Conservation (phyloP, 2,888 invertebrate genomes). For the Druceiella hillmani region DNA sequence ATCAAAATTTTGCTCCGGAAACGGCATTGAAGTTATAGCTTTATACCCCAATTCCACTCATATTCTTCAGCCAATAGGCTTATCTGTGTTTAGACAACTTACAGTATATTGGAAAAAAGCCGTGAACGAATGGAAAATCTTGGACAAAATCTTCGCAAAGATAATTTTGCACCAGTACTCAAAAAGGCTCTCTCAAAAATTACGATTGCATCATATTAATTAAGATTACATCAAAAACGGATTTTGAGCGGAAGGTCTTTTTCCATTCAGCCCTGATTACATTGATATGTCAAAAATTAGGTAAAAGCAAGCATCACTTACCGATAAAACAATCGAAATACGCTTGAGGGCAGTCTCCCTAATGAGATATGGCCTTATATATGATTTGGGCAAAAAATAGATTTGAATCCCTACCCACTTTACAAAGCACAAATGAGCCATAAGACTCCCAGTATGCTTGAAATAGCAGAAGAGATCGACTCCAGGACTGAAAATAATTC, state of each 20-base stretch:
- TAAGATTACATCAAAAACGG: too few relatives aligned
- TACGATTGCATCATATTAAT: too few relatives aligned
- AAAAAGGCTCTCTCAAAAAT: too few relatives aligned
- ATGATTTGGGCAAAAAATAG: constrained; percentile 10
- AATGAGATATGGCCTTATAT: constrained; percentile 10
- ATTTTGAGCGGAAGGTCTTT: constrained; percentile 9
- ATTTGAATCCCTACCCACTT: neutral
- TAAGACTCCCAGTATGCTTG: too few relatives aligned
- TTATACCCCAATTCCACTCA: constrained; percentile 17
- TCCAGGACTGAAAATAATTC: too few relatives aligned
- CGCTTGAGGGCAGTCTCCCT: constrained; percentile 8
- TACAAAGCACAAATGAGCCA: neutral
- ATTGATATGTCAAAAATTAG: constrained; percentile 12
- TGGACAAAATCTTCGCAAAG: too few relatives aligned
- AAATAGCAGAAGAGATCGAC: too few relatives aligned
- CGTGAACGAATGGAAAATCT: too few relatives aligned
- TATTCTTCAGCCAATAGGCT: constrained; percentile 20
- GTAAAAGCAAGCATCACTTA: too few relatives aligned
- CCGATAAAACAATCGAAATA: too few relatives aligned
- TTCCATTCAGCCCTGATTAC: constrained; percentile 13
- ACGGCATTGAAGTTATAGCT: constrained; percentile 15
- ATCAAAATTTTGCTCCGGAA: constrained; percentile 6
- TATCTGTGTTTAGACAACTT: constrained; percentile 15
- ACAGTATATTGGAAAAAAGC: constrained; percentile 9
- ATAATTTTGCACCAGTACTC: too few relatives aligned